phyloP scores from a whole-genome alignment of 2,888 invertebrate genomes.

The Tethea ocularis region DNA sequence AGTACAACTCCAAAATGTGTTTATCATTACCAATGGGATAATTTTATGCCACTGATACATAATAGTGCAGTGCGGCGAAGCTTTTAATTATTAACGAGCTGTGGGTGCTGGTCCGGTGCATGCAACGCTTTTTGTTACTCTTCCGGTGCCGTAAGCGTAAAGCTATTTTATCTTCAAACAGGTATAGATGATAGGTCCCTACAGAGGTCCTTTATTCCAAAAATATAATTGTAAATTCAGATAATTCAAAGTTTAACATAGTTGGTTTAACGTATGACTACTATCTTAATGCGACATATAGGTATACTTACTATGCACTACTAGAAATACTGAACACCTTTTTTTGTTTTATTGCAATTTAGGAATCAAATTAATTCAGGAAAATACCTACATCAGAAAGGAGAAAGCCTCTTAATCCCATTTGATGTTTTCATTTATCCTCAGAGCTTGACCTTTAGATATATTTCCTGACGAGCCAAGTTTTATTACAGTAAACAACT shows the following conservation, averaged over 20 bases:
- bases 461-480: not conserved
- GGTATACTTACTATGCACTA: too few relatives aligned
- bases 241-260: too few relatives aligned
- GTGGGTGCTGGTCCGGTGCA: slow-evolving; percentile 27
- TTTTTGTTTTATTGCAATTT: not conserved
- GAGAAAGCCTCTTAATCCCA: not conserved
- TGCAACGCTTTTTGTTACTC: slow-evolving; percentile 47
- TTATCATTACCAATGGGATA: not conserved
- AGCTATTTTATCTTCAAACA: slow-evolving; percentile 22
- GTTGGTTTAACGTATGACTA: too few relatives aligned
- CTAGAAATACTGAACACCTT: too few relatives aligned
- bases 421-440: slow-evolving; percentile 1
- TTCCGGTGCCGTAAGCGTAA: slow-evolving; percentile 18
- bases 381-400: slow-evolving; percentile 7
- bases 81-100: slow-evolving; percentile 66
- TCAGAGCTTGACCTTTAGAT: not conserved
- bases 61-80: slow-evolving; percentile 59
- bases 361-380: slow-evolving; percentile 12
- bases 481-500: not conserved
- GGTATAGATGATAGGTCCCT: slow-evolving; percentile 16
- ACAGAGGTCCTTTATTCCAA: slow-evolving; percentile 8
- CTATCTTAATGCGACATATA: too few relatives aligned
- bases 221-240: too few relatives aligned
- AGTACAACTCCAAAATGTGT: not conserved
- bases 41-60: too few relatives aligned